Percentiles rank a stretch among this genome's conserved stretches.
phyloP scores from a whole-genome alignment of 2,113 vertebrate species.

The Cavia aperea region DNA sequence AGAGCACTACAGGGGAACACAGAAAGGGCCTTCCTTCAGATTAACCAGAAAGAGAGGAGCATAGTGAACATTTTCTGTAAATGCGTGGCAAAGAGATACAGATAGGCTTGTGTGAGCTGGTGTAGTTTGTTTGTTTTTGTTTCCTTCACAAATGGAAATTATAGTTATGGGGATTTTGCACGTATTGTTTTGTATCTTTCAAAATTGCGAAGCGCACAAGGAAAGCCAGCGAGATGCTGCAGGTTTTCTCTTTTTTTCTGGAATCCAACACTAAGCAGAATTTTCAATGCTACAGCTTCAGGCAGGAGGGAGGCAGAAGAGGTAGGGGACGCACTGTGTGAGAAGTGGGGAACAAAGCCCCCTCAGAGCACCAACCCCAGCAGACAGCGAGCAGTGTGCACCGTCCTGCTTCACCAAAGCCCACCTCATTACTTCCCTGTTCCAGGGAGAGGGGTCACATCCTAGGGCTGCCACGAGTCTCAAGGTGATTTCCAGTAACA shows the following conservation, averaged over 20 bases:
- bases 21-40: neutral
- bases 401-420: rapidly evolving
- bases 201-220: neutral
- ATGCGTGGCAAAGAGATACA: neutral
- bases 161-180: neutral
- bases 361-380: rapidly evolving
- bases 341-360: rapidly evolving
- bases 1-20: neutral
- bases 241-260: neutral
- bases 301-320: neutral
- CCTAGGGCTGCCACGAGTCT: neutral
- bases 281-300: neutral
- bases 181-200: neutral
- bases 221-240: neutral
- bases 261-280: conserved; percentile 5
- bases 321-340: neutral
- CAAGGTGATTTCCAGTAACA: neutral
- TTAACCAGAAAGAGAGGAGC: neutral
- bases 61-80: neutral
- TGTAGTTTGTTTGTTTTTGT: neutral
- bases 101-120: neutral
- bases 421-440: rapidly evolving
- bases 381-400: rapidly evolving
- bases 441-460: neutral
- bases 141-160: neutral